Evolutionary conservation across 2,113 vertebrate species (phyloP).

Genomic region (Caloenas nicobarica): DNA sequence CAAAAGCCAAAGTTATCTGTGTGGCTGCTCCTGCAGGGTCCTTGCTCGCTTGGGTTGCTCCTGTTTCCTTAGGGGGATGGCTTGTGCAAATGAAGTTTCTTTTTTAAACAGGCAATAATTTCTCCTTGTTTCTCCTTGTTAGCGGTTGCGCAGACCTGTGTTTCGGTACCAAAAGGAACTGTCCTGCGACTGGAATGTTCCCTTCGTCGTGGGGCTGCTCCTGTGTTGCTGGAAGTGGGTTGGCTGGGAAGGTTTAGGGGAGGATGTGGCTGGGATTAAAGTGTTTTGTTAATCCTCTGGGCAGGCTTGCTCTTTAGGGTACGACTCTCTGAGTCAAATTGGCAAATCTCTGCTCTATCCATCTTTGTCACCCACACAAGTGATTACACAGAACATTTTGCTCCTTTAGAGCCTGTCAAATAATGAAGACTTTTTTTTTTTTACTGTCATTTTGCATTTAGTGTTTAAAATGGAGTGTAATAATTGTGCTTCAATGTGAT

Average conservation of each 20-base stretch:
- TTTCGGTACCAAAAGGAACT: background rate
- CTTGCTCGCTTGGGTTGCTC: background rate
- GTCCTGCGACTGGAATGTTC: background rate
- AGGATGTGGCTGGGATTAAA: background rate
- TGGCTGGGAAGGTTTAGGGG: background rate
- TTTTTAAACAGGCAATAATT: background rate
- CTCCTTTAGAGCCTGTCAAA: background rate
- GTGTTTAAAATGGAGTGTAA: background rate
- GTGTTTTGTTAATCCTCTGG: background rate
- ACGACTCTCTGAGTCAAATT: background rate
- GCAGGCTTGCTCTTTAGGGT: background rate
- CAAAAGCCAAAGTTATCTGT: background rate
- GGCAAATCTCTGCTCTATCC: background rate
- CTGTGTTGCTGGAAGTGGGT: background rate
- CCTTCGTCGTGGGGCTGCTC: fast-evolving
- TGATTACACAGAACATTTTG: background rate
- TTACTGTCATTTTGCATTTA: background rate
- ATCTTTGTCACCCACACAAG: background rate
- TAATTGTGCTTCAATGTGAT: background rate
- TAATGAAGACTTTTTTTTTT: background rate
- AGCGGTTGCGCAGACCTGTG: background rate
- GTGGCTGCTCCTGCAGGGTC: background rate
- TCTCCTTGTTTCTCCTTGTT: background rate
- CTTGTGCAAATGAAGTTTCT: background rate
- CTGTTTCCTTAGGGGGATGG: background rate